A percentile compares a stretch with the other conserved stretches of the same genome.
phyloP scores from a whole-genome alignment of 2,113 vertebrate genomes.

The Arothron firmamentum region DNA sequence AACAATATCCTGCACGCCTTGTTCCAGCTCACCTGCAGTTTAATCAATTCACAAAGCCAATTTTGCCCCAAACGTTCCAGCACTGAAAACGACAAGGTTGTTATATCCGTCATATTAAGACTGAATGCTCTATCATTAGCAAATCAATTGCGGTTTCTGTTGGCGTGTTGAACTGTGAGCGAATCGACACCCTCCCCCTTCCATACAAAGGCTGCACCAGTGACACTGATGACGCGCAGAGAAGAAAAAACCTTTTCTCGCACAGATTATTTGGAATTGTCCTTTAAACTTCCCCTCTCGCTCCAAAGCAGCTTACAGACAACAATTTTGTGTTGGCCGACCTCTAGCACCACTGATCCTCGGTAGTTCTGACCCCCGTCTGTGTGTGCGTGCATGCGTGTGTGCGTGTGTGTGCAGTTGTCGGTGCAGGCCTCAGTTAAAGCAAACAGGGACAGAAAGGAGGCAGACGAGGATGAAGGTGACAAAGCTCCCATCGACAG shows the following conservation, averaged over 20 bases:
- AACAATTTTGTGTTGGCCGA: slow-evolving; percentile 60
- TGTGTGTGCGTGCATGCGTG: slow-evolving; percentile 25
- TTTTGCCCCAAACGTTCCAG: slow-evolving; percentile 41
- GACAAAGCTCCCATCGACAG: background rate
- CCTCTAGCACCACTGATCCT: slow-evolving; percentile 61
- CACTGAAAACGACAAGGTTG: slow-evolving; percentile 41
- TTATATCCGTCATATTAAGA: slow-evolving; percentile 50
- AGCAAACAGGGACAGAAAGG: slow-evolving; percentile 29
- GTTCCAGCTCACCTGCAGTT: slow-evolving; percentile 49
- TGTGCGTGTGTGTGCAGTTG: slow-evolving; percentile 26
- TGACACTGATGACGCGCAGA: slow-evolving; percentile 15
- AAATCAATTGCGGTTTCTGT: slow-evolving; percentile 63
- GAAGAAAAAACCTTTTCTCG: slow-evolving; percentile 32
- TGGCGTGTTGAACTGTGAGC: slow-evolving; percentile 36
- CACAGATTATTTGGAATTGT: slow-evolving; percentile 47
- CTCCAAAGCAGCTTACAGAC: slow-evolving; percentile 61
- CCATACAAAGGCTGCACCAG: slow-evolving; percentile 25
- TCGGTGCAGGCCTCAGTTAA: slow-evolving; percentile 34
- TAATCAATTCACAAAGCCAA: slow-evolving; percentile 60
- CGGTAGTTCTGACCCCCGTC: slow-evolving; percentile 22
- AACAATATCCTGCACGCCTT: slow-evolving; percentile 44
- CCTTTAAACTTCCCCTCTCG: slow-evolving; percentile 52
- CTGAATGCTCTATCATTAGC: slow-evolving; percentile 57
- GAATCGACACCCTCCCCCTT: slow-evolving; percentile 42
- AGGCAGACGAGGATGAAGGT: slow-evolving; percentile 8